A percentile compares a stretch with the other conserved stretches of the same genome.
These are phyloP conservation scores for Cyphomyrmex costatus DNA, from an alignment of 1,140 invertebrate species.

Conservation along the genomic window DNA sequence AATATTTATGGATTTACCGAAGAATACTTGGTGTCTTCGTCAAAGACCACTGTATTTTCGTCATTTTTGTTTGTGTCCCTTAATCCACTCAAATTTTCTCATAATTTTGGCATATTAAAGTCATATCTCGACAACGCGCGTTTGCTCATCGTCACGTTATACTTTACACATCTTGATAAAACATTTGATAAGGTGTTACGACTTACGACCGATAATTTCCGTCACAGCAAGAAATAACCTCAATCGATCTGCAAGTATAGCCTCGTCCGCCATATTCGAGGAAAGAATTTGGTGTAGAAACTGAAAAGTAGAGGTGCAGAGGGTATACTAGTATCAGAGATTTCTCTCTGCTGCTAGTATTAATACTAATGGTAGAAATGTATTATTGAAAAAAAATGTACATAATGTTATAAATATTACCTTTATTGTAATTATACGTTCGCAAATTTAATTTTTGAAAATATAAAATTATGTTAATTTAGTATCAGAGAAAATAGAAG, in stretches of 20 bases:
- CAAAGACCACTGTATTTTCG: constrained; percentile 77
- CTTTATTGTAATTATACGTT: not conserved
- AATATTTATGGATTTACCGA: constrained; percentile 68
- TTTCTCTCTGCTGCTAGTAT: too few relatives aligned
- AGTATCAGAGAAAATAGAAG: not conserved
- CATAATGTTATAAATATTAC: not conserved
- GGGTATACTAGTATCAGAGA: too few relatives aligned
- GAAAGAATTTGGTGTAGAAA: too few relatives aligned
- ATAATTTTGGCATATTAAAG: not conserved
- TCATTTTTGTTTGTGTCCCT: constrained; percentile 69
- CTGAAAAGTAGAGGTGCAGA: too few relatives aligned
- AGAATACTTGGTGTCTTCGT: constrained; percentile 69
- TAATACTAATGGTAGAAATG: not conserved
- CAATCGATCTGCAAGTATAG: constrained; percentile 1
- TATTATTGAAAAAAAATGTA: not conserved
- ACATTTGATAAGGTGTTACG: not conserved
- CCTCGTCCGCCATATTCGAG: constrained; percentile 4
- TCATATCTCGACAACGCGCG: not conserved
- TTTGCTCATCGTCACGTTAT: not conserved
- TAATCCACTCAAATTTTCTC: constrained; percentile 2
- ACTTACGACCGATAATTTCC: not conserved
- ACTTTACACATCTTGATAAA: not conserved
- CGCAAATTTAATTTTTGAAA: not conserved
- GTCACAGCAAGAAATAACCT: constrained; percentile 16
- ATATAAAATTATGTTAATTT: not conserved